Percentiles rank a stretch among this genome's conserved stretches.
phyloP scores from a whole-genome alignment of 2,113 vertebrate genomes.

The Ammospiza caudacuta region DNA sequence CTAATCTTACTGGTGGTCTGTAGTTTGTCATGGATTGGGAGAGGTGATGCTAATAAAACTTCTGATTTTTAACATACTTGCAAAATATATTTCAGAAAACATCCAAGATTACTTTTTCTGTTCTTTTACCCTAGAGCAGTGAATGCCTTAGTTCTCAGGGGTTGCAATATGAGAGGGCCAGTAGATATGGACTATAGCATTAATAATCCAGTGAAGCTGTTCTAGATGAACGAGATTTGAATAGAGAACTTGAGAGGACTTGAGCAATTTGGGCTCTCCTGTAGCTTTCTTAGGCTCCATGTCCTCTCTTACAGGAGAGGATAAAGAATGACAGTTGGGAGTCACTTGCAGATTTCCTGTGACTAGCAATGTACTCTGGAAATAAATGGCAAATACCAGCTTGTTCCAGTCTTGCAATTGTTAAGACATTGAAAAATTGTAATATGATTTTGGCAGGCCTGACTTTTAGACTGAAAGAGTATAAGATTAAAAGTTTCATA shows the following conservation, averaged over 20 bases:
- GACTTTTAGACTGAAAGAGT: neutral
- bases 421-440: neutral
- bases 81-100: neutral
- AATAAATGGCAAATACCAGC: neutral
- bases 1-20: neutral
- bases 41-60: neutral
- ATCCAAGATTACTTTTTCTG: neutral
- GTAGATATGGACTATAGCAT: neutral
- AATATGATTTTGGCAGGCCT: neutral
- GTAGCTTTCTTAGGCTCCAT: fast-evolving
- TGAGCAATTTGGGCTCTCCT: neutral
- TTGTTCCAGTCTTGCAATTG: neutral
- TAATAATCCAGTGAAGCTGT: neutral
- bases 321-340: neutral
- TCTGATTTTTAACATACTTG: neutral
- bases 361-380: neutral
- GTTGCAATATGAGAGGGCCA: neutral
- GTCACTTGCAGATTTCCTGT: neutral
- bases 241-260: neutral
- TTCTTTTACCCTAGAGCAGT: neutral
- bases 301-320: neutral
- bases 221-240: neutral
- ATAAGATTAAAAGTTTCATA: neutral
- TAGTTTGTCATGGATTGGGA: neutral
- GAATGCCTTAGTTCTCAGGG: neutral